phyloP scores from a whole-genome alignment of 2,113 vertebrate genomes.

The Neolamprologus ventralis region DNA sequence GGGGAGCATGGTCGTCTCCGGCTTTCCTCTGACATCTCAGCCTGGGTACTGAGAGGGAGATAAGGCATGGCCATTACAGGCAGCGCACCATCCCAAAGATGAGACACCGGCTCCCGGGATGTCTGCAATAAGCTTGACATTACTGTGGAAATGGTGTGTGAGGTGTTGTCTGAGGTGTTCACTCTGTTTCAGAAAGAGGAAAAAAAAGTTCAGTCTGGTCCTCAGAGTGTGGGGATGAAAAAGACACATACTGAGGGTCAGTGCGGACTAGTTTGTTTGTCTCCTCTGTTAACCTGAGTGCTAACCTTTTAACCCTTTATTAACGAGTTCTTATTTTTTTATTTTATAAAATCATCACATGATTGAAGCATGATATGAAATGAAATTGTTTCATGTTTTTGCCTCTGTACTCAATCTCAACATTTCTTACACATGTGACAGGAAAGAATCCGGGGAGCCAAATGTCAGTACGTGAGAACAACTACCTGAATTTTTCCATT shows the following conservation, averaged over 20 bases:
- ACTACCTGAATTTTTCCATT: neutral
- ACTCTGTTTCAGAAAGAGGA: neutral
- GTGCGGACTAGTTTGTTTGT: neutral
- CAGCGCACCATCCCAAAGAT: neutral
- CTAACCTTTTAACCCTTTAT: neutral
- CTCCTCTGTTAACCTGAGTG: neutral
- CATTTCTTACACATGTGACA: neutral
- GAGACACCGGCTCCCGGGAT: neutral
- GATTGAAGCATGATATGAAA: neutral
- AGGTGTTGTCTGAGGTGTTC: neutral
- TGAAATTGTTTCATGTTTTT: neutral
- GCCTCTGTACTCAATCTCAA: neutral
- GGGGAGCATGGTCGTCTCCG: constrained; percentile 22
- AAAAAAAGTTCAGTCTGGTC: neutral
- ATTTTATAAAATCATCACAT: neutral
- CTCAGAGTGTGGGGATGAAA: neutral
- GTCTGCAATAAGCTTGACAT: constrained; percentile 30
- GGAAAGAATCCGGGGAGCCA: neutral
- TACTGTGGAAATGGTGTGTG: neutral
- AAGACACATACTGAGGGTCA: neutral
- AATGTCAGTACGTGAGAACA: neutral
- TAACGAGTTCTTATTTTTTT: neutral
- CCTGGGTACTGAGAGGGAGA: constrained; percentile 49
- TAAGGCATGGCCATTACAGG: constrained; percentile 49
- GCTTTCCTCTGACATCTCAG: constrained; percentile 40